Conservation (phyloP, 2,888 invertebrate species). For the Lepas anatifera region DNA sequence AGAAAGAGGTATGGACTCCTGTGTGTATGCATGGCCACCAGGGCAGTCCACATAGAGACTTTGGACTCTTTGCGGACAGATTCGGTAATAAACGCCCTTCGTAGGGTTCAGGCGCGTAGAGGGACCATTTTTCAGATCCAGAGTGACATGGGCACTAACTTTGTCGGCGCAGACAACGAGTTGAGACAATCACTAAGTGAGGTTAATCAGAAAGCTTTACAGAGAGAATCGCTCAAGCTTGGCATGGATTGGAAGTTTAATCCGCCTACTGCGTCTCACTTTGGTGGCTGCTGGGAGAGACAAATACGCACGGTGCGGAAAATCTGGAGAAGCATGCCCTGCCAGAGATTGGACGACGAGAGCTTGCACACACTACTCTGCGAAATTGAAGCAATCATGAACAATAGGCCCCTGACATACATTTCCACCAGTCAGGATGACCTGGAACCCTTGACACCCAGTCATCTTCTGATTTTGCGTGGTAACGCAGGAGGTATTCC, state of each 20-base stretch:
- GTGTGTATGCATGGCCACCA: neutral
- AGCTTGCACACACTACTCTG: neutral
- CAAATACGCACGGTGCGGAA: conserved; percentile 13
- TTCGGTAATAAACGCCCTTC: neutral
- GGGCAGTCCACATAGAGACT: too few relatives aligned
- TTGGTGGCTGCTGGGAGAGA: conserved; percentile 17
- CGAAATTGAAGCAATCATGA: conserved; percentile 2
- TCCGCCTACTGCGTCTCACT: conserved; percentile 13
- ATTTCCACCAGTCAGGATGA: conserved; percentile 8
- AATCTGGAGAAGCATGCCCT: neutral
- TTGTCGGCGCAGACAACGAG: conserved; percentile 10
- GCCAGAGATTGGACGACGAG: neutral
- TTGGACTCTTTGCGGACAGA: neutral
- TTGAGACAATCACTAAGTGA: neutral
- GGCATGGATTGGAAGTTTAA: conserved; percentile 1
- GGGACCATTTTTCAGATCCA: neutral
- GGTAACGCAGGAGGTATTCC: too few relatives aligned
- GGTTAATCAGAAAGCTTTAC: neutral
- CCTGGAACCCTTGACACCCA: conserved; percentile 13
- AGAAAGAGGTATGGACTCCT: neutral
- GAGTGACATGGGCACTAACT: neutral
- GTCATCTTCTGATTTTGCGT: conserved; percentile 10
- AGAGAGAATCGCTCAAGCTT: neutral
- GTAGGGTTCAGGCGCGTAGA: conserved; percentile 1
- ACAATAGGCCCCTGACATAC: conserved; percentile 7